Base-by-base conservation (phyloP, 2,113 vertebrate species). In the Phocoena sinus region DNA sequence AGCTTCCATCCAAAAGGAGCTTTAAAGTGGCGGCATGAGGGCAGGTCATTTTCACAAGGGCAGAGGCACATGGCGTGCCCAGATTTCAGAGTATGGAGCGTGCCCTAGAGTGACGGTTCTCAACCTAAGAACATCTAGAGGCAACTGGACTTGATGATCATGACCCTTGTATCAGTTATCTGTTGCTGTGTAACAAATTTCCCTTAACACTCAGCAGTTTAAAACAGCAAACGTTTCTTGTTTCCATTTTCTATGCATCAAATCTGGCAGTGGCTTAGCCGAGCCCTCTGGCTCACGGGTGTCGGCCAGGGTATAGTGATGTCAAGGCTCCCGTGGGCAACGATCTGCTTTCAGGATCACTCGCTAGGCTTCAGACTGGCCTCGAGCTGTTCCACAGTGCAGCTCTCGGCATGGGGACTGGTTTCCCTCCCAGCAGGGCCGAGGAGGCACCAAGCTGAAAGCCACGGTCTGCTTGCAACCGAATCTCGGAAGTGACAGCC, bases 301-400 rank as follows among this genome's bases (percentile, higher is more conserved):
- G 13, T 58, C 1, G 0, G 26, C 8, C 18, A 0, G 36, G 12
- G 9, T 12, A 18, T 11, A 17, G 41, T 50, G 15, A 17, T 36
- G 50, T 44, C 56, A 3, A 0, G 60, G 53, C 28, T 33, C 12
- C 4, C 0, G 6, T 14, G 4, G 47, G 20, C 1, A 1, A 31
- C 18, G 2, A 4, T 14, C 23, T 0, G 2, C 68, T 33, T 71
- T 31, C 8, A 63, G 44, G 50, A 26, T 15, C 33, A 6, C 56
- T 44, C 2, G 0, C 0, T 0, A 25, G 33, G n/a, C 79, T 44
- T 10, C 1, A 4, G 67, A 44, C 33, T 14, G 7, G 44, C 38
- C 65, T 74, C 50, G 1, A 28, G 10, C 28, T 4, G 15, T n/a
- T 25, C 56, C 36, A 4, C 0, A 13, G 13, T 5, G 5, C 17